A percentile compares a stretch with the other conserved stretches of the same genome.
Evolutionary conservation across 1,140 invertebrate genomes (phyloP).

Genomic region (Amyelois transitella): DNA sequence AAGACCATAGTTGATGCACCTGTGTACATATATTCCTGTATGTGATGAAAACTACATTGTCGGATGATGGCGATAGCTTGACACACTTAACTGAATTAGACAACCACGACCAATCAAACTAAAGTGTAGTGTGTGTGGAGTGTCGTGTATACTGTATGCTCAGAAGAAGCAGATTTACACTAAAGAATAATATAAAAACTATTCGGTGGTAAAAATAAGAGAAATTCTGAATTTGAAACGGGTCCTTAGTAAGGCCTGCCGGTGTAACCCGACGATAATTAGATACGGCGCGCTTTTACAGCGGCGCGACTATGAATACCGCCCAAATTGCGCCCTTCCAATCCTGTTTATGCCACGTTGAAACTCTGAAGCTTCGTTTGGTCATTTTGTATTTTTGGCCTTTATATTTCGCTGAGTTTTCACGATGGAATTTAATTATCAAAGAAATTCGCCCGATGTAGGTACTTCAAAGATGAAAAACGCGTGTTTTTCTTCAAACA

Average conservation of each 20-base stretch:
- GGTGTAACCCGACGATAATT: constrained; percentile 64
- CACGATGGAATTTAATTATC: constrained; percentile 8
- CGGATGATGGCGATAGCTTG: too few species aligned
- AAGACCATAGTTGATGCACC: too few species aligned
- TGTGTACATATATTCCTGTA: too few species aligned
- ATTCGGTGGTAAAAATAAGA: background rate
- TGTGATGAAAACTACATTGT: too few species aligned
- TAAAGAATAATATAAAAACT: too few species aligned
- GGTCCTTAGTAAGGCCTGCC: constrained; percentile 10
- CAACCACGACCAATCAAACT: too few species aligned
- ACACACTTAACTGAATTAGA: too few species aligned
- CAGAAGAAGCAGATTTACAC: too few species aligned
- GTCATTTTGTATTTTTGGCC: constrained; percentile 28
- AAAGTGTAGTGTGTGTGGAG: too few species aligned
- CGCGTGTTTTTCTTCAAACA: background rate
- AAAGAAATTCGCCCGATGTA: constrained; percentile 1
- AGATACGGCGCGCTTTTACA: constrained; percentile 71
- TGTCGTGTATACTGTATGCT: too few species aligned
- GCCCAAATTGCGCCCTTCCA: constrained; percentile 69
- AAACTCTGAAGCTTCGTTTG: constrained; percentile 41
- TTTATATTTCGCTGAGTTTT: constrained; percentile 18
- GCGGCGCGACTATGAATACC: constrained; percentile 59
- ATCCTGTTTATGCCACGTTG: constrained; percentile 53
- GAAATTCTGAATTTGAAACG: too few species aligned
- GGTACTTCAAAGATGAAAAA: background rate